phyloP scores from a whole-genome alignment of 1,140 invertebrate genomes.

The Trissolcus basalis region DNA sequence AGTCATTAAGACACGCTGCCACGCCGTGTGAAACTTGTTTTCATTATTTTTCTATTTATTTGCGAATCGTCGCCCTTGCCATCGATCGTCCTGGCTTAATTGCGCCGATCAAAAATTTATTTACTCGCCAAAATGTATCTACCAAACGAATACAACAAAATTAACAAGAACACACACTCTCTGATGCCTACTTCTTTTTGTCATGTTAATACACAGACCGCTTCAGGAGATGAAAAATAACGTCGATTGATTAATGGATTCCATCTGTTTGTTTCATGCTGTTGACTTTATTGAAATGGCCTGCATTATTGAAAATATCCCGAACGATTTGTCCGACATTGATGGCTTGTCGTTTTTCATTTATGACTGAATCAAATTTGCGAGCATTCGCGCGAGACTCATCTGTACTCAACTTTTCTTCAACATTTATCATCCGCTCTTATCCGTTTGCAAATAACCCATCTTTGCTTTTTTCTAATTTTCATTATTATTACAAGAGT shows the following conservation, averaged over 20 bases:
- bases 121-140: no score
- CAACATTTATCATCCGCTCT: no score
- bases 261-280: slow-evolving; percentile 1
- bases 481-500: no score
- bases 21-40: slow-evolving; percentile 47
- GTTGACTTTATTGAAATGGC: slow-evolving; percentile 4
- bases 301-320: slow-evolving; percentile 1
- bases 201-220: neutral
- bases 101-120: slow-evolving; percentile 20
- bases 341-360: neutral
- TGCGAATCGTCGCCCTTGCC: slow-evolving; percentile 25
- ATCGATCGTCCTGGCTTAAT: slow-evolving; percentile 33
- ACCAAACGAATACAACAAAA: no score
- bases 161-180: no score
- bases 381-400: no score
- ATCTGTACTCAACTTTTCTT: no score
- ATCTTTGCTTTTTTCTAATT: no score
- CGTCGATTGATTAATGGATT: neutral
- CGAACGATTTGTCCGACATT: neutral
- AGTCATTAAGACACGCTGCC: slow-evolving; percentile 53
- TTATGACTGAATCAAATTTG: neutral
- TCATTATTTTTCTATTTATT: slow-evolving; percentile 51
- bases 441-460: no score
- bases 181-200: neutral
- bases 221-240: neutral